Base-by-base conservation (phyloP, 2,797 vertebrate genomes). In the Phrynocephalus vlangalii region DNA sequence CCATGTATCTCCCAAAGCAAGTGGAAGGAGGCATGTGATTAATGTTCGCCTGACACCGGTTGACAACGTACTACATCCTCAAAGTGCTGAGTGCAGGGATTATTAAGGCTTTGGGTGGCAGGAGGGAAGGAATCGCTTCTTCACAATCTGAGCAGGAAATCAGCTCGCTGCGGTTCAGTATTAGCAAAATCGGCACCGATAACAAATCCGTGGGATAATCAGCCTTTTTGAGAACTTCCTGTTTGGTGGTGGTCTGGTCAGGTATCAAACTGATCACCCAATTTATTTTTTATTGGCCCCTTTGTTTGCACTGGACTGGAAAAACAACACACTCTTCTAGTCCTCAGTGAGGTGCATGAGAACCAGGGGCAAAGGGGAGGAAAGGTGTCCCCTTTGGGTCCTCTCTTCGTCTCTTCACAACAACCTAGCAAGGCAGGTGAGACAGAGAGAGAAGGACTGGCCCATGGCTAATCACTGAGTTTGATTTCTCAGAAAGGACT, bases 11-110 rank as follows among this genome's bases (percentile, higher is more conserved):
- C 79, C 77, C 79, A 75, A 63, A 86, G 79, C 79, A 48, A 82
- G 44, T 66, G 85, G 85, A 79, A 66, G 85, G 63, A 86, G 48
- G 79, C 10, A 75, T 75, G 18, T 86, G 85, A 82, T 86, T 86
- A 86, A 86, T 86, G 85, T 66, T 86, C 30, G 70, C 70, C 79
- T 86, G 85, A 86, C 79, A 86, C 33, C 60, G 79, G 85, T 50
- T 75, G 85, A 86, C 85, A 82, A 86, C 24, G 38, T 26, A 86
- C 33, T 75, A 73, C 70, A 75, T 86, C 85, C 85, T 86, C 52
- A 60, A 75, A 86, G 85, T 86, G 85, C 85, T 82, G 85, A 86
- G 68, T 48, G 44, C 7, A 13, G 66, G 70, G 79, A 50, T 86
- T 86, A 82, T 82, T 75, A 86, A 86, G 56, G 38, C 50, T 86